Evolutionary conservation across 2,797 vertebrate species (phyloP).

Genomic region (Bradypodion pumilum): DNA sequence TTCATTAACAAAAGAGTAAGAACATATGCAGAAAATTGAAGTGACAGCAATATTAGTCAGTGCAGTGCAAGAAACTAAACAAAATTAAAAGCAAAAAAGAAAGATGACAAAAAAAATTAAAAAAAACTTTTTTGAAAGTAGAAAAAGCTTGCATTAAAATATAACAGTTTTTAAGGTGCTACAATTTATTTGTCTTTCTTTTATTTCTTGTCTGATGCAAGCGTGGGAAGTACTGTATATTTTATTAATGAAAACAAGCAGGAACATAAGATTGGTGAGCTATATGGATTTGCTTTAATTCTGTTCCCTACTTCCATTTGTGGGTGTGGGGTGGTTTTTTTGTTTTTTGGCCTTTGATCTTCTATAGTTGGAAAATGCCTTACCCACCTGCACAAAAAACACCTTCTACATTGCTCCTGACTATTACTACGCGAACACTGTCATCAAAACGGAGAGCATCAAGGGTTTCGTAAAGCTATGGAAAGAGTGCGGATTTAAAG

Average conservation of each 20-base stretch:
- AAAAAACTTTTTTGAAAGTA: too few relatives aligned
- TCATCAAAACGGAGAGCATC: constrained; percentile 80
- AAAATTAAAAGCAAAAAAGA: too few relatives aligned
- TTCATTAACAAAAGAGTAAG: too few relatives aligned
- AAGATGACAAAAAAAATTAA: too few relatives aligned
- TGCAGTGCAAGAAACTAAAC: too few relatives aligned
- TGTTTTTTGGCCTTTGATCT: not conserved
- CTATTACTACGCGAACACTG: constrained; percentile 84
- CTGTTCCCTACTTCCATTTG: not conserved
- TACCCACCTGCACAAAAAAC: constrained; percentile 94
- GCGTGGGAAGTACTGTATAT: not conserved
- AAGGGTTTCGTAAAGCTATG: constrained; percentile 83
- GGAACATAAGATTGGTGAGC: not conserved
- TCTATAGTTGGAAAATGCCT: not conserved
- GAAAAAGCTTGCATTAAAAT: too few relatives aligned
- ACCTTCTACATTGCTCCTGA: constrained; percentile 88
- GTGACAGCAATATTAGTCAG: too few relatives aligned
- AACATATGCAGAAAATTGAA: too few relatives aligned
- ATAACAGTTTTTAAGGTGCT: too few relatives aligned
- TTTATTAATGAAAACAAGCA: not conserved
- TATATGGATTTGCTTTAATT: not conserved
- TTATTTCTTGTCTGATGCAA: too few relatives aligned
- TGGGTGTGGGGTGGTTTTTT: too few relatives aligned
- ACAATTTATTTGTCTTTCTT: too few relatives aligned
- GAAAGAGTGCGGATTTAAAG: constrained; percentile 21